Evolutionary conservation across 2,888 invertebrate species (phyloP).

Genomic region (Trichogramma dendrolimi): DNA sequence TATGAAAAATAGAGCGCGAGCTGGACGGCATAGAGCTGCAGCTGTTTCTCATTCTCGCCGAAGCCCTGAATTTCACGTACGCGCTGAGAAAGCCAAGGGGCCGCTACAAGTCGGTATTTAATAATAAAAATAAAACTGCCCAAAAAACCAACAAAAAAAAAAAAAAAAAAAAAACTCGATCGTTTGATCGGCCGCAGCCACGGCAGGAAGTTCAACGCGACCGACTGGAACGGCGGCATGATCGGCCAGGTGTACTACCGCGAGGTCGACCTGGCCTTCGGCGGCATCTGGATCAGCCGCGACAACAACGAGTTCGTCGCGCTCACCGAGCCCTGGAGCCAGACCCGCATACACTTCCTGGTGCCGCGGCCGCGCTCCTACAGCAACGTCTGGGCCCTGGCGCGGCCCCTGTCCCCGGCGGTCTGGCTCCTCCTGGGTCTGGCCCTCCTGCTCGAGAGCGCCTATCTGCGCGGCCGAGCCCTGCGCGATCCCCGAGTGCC

Average conservation of each 20-base stretch:
- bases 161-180: neutral
- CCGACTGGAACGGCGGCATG: slow-evolving; percentile 41
- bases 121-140: too few relatives aligned
- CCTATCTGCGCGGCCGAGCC: slow-evolving; percentile 35
- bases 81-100: slow-evolving; percentile 36
- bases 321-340: slow-evolving; percentile 40
- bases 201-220: slow-evolving; percentile 36
- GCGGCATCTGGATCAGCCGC: slow-evolving; percentile 39
- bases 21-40: slow-evolving; percentile 43
- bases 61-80: slow-evolving; percentile 44
- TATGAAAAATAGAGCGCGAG: slow-evolving; percentile 34
- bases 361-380: slow-evolving; percentile 44
- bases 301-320: slow-evolving; percentile 34
- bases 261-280: slow-evolving; percentile 43
- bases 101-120: slow-evolving; percentile 31
- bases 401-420: slow-evolving; percentile 37
- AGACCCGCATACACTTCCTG: slow-evolving; percentile 39
- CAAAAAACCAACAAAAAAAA: neutral
- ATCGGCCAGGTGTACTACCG: slow-evolving; percentile 35
- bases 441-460: slow-evolving; percentile 32
- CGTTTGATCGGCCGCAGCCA: slow-evolving; percentile 32
- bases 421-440: slow-evolving; percentile 38
- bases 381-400: slow-evolving; percentile 43
- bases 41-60: slow-evolving; percentile 40
- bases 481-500: slow-evolving; percentile 38